Evolutionary conservation across 1,140 invertebrate species (phyloP).

Genomic region (Neodiprion lecontei): DNA sequence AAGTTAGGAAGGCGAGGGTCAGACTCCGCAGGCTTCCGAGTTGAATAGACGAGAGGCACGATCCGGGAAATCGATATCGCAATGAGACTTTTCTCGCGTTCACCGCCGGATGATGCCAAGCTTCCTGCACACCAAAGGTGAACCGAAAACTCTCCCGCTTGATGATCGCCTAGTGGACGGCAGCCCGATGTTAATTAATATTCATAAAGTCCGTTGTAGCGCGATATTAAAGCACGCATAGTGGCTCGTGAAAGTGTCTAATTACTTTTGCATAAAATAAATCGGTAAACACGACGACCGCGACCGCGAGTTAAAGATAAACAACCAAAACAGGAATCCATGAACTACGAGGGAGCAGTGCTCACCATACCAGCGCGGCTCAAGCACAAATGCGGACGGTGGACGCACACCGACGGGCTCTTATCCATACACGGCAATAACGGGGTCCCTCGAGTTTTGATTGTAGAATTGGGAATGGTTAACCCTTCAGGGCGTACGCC

Average conservation of each 20-base stretch:
- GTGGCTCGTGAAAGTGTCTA: not conserved
- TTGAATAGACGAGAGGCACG: no score
- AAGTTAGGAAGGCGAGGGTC: slow-evolving; percentile 1
- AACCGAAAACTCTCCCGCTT: slow-evolving; percentile 31
- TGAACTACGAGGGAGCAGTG: slow-evolving; percentile 27
- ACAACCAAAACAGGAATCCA: slow-evolving; percentile 51
- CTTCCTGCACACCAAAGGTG: slow-evolving; percentile 30
- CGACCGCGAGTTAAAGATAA: slow-evolving; percentile 49
- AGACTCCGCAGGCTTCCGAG: not conserved
- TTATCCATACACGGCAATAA: slow-evolving; percentile 3
- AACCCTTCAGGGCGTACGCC: slow-evolving; percentile 60
- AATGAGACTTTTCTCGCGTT: not conserved
- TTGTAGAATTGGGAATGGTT: slow-evolving; percentile 24
- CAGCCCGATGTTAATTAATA: slow-evolving; percentile 54
- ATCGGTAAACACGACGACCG: slow-evolving; percentile 4
- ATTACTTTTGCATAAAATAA: slow-evolving; percentile 4
- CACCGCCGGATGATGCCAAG: no score
- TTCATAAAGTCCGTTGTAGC: slow-evolving; percentile 34
- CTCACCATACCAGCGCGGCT: not conserved
- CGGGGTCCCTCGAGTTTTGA: slow-evolving; percentile 27
- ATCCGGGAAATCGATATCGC: not conserved
- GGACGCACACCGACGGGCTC: not conserved
- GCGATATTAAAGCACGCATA: not conserved
- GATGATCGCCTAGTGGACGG: slow-evolving; percentile 51
- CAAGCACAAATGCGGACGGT: no score